Evolutionary conservation across 2,113 vertebrate genomes (phyloP).

Genomic region (Halichoerus grypus): DNA sequence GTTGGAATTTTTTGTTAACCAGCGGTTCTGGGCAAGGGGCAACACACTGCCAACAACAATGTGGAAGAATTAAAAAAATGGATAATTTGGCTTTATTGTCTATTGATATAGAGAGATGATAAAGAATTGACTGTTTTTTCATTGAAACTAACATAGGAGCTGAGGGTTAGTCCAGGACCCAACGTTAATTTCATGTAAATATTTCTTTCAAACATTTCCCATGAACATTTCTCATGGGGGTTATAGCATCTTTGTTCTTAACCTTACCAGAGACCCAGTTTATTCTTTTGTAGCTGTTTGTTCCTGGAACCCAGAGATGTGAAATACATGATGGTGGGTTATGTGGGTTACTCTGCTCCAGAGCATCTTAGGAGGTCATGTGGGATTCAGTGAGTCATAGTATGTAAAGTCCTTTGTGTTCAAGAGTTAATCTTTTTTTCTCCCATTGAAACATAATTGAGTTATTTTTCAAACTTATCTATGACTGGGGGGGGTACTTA

Average conservation of each 20-base stretch:
- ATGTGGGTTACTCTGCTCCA: neutral
- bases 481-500: neutral
- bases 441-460: conserved; percentile 35
- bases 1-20: neutral
- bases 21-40: neutral
- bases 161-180: neutral
- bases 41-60: neutral
- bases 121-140: conserved; percentile 26
- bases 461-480: conserved; percentile 40
- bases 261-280: neutral
- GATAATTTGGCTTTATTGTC: neutral
- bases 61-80: neutral
- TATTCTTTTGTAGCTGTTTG: neutral
- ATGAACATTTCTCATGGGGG: neutral
- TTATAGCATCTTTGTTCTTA: conserved; percentile 33
- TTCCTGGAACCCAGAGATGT: neutral
- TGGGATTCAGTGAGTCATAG: neutral
- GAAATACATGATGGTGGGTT: neutral
- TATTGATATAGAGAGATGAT: neutral
- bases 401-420: conserved; percentile 15
- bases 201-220: conserved; percentile 50
- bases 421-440: conserved; percentile 26
- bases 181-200: neutral
- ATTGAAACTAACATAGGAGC: neutral
- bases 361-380: neutral